Percentiles rank a stretch among this genome's conserved stretches.
phyloP scores from a whole-genome alignment of 1,140 invertebrate species.

The Drosophila subpulchrella region DNA sequence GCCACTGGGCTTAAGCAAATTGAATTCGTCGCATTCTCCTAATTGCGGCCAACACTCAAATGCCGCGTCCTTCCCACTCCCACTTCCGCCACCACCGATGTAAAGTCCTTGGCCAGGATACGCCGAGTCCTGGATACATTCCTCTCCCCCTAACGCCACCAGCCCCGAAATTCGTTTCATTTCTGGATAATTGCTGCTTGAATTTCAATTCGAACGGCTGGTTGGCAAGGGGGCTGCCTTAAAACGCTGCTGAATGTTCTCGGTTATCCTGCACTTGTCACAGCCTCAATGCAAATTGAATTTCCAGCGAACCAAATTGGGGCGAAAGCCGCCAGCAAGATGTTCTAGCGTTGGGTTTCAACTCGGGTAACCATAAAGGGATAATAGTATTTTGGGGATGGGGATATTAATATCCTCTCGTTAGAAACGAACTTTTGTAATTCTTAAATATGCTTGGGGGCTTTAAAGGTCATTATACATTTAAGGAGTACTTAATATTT shows the following conservation, averaged over 20 bases:
- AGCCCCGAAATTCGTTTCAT: conserved; percentile 47
- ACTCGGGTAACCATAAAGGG: not conserved
- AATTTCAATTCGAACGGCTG: conserved; percentile 76
- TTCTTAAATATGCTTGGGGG: too few species aligned
- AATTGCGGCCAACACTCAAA: conserved; percentile 73
- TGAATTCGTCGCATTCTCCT: conserved; percentile 70
- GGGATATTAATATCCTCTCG: not conserved
- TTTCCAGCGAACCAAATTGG: conserved; percentile 36
- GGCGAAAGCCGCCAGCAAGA: conserved; percentile 11
- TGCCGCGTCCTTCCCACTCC: conserved; percentile 39
- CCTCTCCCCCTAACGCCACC: not conserved
- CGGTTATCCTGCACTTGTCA: conserved; percentile 48
- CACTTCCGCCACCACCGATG: conserved; percentile 9
- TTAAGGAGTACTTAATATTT: too few species aligned
- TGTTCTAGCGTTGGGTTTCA: conserved; percentile 21
- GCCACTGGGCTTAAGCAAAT: conserved; percentile 69
- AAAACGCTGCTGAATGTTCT: conserved; percentile 27
- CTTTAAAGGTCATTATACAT: too few species aligned
- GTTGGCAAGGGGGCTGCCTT: conserved; percentile 20
- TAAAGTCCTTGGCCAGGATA: conserved; percentile 51
- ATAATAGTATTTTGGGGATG: too few species aligned
- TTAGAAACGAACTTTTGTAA: not conserved
- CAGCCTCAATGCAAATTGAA: conserved; percentile 48
- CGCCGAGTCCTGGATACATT: conserved; percentile 9
- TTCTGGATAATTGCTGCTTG: conserved; percentile 80